These are phyloP conservation scores for Champsocephalus gunnari DNA, from an alignment of 2,797 vertebrate genomes.

Conservation along the genomic window DNA sequence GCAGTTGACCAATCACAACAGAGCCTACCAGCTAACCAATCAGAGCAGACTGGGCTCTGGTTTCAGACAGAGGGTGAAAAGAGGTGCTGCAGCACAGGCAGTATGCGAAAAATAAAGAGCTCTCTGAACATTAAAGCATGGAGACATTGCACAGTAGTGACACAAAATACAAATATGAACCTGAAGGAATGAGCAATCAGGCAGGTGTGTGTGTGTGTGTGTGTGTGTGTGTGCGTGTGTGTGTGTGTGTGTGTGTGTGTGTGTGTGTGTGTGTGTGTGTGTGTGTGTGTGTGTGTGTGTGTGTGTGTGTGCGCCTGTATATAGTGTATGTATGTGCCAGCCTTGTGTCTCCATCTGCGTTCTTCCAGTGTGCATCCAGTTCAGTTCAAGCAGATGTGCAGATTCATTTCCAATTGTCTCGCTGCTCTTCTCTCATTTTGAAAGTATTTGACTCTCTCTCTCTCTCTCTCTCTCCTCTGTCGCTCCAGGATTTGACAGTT, in stretches of 20 bases:
- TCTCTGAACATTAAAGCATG: too few relatives aligned
- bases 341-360: slow-evolving; percentile 14
- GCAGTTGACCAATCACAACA: too few relatives aligned
- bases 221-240: too few relatives aligned
- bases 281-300: background rate
- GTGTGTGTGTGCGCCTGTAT: background rate
- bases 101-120: too few relatives aligned
- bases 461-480: slow-evolving; percentile 3
- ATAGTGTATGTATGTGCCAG: background rate
- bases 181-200: background rate
- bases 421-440: slow-evolving; percentile 28
- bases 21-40: too few relatives aligned
- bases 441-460: slow-evolving; percentile 9
- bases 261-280: too few relatives aligned
- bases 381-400: slow-evolving; percentile 30
- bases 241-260: background rate
- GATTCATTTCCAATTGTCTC: slow-evolving; percentile 46
- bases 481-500: slow-evolving; percentile 72
- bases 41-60: too few relatives aligned
- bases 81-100: too few relatives aligned
- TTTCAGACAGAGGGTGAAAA: too few relatives aligned
- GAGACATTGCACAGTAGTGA: too few relatives aligned
- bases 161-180: too few relatives aligned
- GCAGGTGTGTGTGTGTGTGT: background rate
- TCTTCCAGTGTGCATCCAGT: slow-evolving; percentile 27